Percentiles rank a stretch among this genome's conserved stretches.
phyloP scores from a whole-genome alignment of 2,113 vertebrate genomes.

The Tauraco erythrolophus region DNA sequence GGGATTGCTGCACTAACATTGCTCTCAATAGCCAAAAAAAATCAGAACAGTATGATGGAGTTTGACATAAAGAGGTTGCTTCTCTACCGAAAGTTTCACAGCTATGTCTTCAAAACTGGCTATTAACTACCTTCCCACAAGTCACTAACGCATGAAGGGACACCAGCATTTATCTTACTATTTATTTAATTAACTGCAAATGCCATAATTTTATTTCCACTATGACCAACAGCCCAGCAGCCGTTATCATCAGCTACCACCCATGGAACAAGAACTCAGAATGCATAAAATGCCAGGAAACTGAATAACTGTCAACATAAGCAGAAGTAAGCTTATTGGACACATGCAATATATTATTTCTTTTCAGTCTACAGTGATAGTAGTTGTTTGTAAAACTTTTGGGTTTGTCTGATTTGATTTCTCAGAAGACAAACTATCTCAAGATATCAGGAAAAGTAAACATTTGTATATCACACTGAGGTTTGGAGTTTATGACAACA shows the following conservation, averaged over 20 bases:
- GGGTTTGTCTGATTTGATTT: too few species aligned
- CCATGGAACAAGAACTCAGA: not conserved
- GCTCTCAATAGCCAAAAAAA: not conserved
- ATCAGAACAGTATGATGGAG: not conserved
- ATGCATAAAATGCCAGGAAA: not conserved
- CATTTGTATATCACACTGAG: not conserved
- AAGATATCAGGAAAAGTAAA: not conserved
- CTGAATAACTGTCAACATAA: not conserved
- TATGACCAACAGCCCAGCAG: not conserved
- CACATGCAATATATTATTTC: not conserved
- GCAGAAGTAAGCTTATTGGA: not conserved
- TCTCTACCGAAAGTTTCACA: not conserved
- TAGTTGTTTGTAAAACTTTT: not conserved
- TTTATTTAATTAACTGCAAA: not conserved
- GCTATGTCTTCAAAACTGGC: not conserved
- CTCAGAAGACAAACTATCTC: not conserved
- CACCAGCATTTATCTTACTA: not conserved
- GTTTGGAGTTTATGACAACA: not conserved
- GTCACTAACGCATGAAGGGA: not conserved
- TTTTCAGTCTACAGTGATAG: not conserved
- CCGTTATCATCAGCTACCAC: not conserved
- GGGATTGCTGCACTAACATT: not conserved
- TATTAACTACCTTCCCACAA: not conserved
- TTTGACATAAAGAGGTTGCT: not conserved
- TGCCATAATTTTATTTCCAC: not conserved